Conservation (phyloP, 1,140 invertebrate species). For the Caenorhabditis brenneri region DNA sequence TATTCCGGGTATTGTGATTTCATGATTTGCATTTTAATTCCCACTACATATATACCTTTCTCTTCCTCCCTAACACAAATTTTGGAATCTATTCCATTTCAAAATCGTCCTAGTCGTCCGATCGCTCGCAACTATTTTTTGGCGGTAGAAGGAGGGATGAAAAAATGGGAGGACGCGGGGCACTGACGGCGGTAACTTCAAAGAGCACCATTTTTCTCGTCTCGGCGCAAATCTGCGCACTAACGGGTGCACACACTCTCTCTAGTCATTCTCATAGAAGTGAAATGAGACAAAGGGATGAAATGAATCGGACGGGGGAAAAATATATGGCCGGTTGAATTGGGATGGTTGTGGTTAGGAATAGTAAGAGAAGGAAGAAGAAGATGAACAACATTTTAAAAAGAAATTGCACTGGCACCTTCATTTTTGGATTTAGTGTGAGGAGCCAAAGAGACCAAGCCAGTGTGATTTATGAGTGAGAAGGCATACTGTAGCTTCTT, state of each 20-base stretch:
- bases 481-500: too few relatives aligned
- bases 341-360: neutral
- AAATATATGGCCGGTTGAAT: slow-evolving; percentile 2
- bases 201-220: slow-evolving; percentile 37
- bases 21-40: neutral
- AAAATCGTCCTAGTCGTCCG: neutral
- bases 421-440: too few relatives aligned
- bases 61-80: neutral
- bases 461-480: too few relatives aligned
- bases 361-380: neutral
- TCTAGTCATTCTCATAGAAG: neutral
- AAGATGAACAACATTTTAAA: neutral
- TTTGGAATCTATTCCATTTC: neutral
- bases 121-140: slow-evolving; percentile 5
- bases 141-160: neutral
- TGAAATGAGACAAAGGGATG: slow-evolving; percentile 40
- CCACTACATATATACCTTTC: neutral
- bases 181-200: neutral
- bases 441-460: too few relatives aligned
- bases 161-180: neutral
- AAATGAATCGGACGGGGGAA: slow-evolving; percentile 2
- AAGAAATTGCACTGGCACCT: neutral
- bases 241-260: neutral
- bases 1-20: neutral
- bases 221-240: neutral